Base-by-base conservation (phyloP, 2,888 invertebrate genomes). In the Agriotes lineatus region DNA sequence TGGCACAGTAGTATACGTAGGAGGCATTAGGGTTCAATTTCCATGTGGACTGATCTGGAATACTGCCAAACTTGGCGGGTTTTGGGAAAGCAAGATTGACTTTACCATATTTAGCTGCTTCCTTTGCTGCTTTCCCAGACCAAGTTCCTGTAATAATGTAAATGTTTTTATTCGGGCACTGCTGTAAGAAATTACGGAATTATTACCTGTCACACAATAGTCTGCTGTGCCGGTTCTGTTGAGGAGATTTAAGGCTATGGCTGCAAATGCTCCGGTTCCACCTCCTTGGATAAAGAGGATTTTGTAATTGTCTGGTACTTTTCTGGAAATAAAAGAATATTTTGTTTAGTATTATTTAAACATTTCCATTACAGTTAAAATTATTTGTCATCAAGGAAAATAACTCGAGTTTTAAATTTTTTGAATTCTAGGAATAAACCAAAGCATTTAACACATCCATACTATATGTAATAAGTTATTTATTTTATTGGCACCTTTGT, bases 1-100 rank as follows among this genome's bases (percentile, higher is more conserved):
- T 99, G 75, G 93, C 94, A 83, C 99, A 99, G 81, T 97, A 97
- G 81, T 97, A 97, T 0, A 99, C 91, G 82, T 97, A 99, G 0
- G 97, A 95, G 16, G 99, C 98, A 68, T 97, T 92, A 0, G 94
- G 90, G 81, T 93, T 90, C 6, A 96, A 85, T 16, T 92, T 94
- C 97, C 97, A 97, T 1, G 88, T 88, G 0, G 89, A 88, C 65
- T 88, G 87, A 60, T 91, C 88, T 0, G 96, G 96, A 71, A 96
- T 91, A 54, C 89, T 88, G 3, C 89, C 90, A 78, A 92, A 94
- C 75, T 90, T 90, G 10, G 89, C 87, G 0, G 88, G 85, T 78
- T 93, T 90, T 0, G 96, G 95, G 58, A 95, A 80, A 0, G 96
- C 96, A 65, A 91, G 79, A 82, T 96, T 96, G 1, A 97, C 94